phyloP scores from a whole-genome alignment of 2,113 vertebrate genomes.

The Chitala chitala region DNA sequence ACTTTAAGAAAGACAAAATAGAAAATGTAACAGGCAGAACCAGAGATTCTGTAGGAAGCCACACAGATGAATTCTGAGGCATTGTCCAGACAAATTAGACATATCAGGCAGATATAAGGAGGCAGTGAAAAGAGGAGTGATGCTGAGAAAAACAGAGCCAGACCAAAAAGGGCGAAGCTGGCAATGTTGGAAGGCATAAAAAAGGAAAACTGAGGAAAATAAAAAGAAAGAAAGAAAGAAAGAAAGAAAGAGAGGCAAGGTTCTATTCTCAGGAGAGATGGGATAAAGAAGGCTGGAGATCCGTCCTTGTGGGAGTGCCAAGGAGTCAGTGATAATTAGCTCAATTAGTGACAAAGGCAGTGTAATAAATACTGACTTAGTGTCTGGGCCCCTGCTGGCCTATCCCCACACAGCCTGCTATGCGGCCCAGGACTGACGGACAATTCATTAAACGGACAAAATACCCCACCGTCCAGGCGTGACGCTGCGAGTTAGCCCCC shows the following conservation, averaged over 20 bases:
- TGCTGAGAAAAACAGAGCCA: slow-evolving; percentile 39
- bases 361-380: slow-evolving; percentile 99
- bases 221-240: not conserved
- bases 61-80: not conserved
- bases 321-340: slow-evolving; percentile 99
- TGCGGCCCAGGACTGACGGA: slow-evolving; percentile 92
- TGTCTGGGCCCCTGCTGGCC: slow-evolving; percentile 98
- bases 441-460: slow-evolving; percentile 99
- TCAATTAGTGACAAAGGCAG: slow-evolving; percentile 99
- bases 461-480: slow-evolving; percentile 96
- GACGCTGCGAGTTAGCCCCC: slow-evolving; percentile 98
- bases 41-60: not conserved
- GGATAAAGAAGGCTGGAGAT: slow-evolving; percentile 59
- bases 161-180: slow-evolving; percentile 26
- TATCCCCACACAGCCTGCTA: slow-evolving; percentile 85
- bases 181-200: not conserved
- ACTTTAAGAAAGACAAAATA: slow-evolving; percentile 39
- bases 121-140: slow-evolving; percentile 40
- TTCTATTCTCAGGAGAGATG: slow-evolving; percentile 58
- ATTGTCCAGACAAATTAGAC: slow-evolving; percentile 23
- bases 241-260: slow-evolving; percentile 32
- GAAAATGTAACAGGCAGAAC: slow-evolving; percentile 34
- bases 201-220: not conserved
- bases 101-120: slow-evolving; percentile 46
- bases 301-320: slow-evolving; percentile 85